These are phyloP conservation scores for Hoplodrina blanda DNA, from an alignment of 2,888 invertebrate genomes.

Conservation along the genomic window DNA sequence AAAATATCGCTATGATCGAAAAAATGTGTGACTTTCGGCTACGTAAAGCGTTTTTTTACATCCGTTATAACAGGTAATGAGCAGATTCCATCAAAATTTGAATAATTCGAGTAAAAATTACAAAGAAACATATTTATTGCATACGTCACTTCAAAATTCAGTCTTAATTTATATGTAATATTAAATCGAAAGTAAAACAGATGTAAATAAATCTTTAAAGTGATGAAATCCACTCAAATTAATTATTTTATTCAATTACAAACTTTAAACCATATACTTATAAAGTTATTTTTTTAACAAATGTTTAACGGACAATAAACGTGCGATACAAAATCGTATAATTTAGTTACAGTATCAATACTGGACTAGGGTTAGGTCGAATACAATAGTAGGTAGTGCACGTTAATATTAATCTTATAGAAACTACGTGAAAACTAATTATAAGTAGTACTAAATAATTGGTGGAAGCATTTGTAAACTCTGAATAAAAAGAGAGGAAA, in stretches of 20 bases:
- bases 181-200: background rate
- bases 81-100: conserved; percentile 38
- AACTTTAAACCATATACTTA: conserved; percentile 1
- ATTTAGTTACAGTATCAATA: conserved; percentile 18
- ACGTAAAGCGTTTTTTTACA: no score
- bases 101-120: background rate
- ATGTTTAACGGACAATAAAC: conserved; percentile 5
- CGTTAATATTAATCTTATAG: conserved; percentile 19
- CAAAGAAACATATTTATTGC: conserved; percentile 11
- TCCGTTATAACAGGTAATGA: no score
- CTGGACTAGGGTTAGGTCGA: conserved; percentile 24
- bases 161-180: conserved; percentile 37
- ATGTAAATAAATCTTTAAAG: background rate
- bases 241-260: conserved; percentile 8
- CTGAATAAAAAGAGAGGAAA: background rate
- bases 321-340: conserved; percentile 15
- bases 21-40: no score
- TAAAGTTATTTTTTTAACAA: conserved; percentile 23
- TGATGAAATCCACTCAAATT: conserved; percentile 26
- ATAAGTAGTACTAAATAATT: background rate
- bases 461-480: background rate
- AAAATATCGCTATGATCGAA: no score
- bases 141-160: conserved; percentile 28
- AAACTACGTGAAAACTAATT: conserved; percentile 29
- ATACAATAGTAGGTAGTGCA: conserved; percentile 42